Conservation (phyloP, 2,797 vertebrate genomes). For the Trichosurus vulpecula region DNA sequence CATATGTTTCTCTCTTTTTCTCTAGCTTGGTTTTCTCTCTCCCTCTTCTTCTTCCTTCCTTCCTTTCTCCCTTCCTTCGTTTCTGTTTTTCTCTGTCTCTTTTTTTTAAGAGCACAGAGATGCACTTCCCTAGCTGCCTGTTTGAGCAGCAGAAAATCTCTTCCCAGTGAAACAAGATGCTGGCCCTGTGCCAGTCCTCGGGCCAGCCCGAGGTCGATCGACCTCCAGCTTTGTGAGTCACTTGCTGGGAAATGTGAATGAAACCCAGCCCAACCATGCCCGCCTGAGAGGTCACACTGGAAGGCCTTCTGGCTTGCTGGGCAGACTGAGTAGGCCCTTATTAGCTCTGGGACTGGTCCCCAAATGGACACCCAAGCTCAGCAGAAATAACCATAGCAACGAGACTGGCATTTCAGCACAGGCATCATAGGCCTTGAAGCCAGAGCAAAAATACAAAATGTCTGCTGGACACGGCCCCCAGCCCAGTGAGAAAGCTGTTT, state of each 20-base stretch:
- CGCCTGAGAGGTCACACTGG: slow-evolving; percentile 20
- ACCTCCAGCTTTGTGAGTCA: slow-evolving; percentile 77
- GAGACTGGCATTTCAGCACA: slow-evolving; percentile 78
- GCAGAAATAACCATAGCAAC: slow-evolving; percentile 88
- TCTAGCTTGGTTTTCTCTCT: not conserved
- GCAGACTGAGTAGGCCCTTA: not conserved
- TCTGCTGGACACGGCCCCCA: slow-evolving; percentile 67
- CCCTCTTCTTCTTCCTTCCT: not conserved
- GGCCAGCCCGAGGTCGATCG: not conserved
- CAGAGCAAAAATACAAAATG: slow-evolving; percentile 79
- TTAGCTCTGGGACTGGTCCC: slow-evolving; percentile 56
- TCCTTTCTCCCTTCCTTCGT: not conserved
- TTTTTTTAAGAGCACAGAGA: not conserved
- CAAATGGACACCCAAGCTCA: slow-evolving; percentile 83
- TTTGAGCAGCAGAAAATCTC: slow-evolving; percentile 27
- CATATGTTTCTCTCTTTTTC: not conserved
- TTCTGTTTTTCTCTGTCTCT: not conserved
- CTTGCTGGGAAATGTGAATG: slow-evolving; percentile 87
- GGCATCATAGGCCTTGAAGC: slow-evolving; percentile 81
- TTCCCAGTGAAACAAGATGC: slow-evolving; percentile 39
- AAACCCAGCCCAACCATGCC: slow-evolving; percentile 58
- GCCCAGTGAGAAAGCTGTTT: slow-evolving; percentile 1
- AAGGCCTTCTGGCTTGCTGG: slow-evolving; percentile 2
- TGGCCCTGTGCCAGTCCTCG: slow-evolving; percentile 56
- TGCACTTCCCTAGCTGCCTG: fast-evolving